These are phyloP conservation scores for Ceriagrion tenellum DNA, from an alignment of 2,888 invertebrate genomes.

Conservation along the genomic window DNA sequence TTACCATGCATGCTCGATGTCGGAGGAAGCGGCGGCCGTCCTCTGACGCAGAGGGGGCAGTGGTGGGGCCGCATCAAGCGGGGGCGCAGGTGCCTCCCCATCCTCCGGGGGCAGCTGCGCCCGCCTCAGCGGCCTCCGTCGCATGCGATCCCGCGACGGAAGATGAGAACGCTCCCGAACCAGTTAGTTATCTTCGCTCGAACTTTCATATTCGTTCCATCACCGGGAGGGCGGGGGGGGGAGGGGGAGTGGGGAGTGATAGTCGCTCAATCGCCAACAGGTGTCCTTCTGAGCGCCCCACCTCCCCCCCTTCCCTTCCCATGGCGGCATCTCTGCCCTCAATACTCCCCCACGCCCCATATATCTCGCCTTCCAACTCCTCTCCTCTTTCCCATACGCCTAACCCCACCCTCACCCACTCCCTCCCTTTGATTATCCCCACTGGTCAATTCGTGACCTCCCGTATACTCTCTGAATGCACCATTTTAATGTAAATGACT, in stretches of 20 bases:
- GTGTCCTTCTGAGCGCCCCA: constrained; percentile 34
- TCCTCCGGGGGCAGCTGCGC: constrained; percentile 15
- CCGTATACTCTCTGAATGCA: neutral
- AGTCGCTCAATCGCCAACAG: constrained; percentile 63
- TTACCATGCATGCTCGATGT: constrained; percentile 6
- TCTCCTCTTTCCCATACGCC: neutral
- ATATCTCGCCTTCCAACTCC: neutral
- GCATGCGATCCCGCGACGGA: constrained; percentile 39
- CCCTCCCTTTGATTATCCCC: neutral
- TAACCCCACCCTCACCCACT: neutral
- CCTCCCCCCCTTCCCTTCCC: neutral
- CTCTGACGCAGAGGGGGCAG: neutral
- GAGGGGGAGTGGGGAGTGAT: neutral
- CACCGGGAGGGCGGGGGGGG: neutral
- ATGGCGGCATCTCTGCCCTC: neutral
- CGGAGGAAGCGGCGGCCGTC: neutral
- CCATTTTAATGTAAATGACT: no score
- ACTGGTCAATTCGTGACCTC: neutral
- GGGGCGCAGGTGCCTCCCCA: neutral
- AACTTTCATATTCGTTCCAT: constrained; percentile 47
- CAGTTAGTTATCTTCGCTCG: constrained; percentile 9
- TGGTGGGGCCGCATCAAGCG: neutral
- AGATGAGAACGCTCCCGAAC: neutral
- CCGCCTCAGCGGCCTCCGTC: neutral
- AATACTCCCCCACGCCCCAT: neutral